Evolutionary conservation across 1,140 invertebrate species (phyloP), one percentile per base, ranked within the genome.

Genomic region (Melipona quadrifasciata): DNA sequence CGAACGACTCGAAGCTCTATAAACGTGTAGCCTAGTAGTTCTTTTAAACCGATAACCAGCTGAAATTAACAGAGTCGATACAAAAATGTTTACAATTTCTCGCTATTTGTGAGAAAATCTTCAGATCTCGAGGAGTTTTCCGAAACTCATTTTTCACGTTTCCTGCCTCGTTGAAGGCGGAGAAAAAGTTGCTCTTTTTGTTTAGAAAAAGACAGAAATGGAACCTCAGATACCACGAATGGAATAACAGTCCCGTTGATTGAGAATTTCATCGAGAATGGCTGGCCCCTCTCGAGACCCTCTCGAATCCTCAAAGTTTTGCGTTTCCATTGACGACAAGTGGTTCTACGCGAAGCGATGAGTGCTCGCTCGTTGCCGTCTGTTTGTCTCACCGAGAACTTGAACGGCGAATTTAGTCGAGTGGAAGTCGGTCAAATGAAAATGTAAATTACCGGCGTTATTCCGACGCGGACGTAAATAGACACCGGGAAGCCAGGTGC

Each of bases 401-500:
- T 85, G 84, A 39, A 82, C 71, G 71, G 27, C 14, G 39, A 89
- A 88, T 88, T 88, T 89, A 87, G 81, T 72, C 57, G 39, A 34
- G 39, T 65, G 34, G 31, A 89, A 86, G 77, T 88, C 80, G 87
- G 87, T 88, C 83, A 76, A 27, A 71, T 76, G 39, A 80, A 89
- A 83, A 87, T 72, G 68, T 51, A 55, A 34, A 70, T 89, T 89
- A 74, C 78, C 65, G 39, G 31, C 71, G 53, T 75, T 82, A 80
- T 78, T 82, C 58, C 16, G 39, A 47, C 39, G 31, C 19, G 39
- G 76, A 85, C 76, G 80, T 87, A 89, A 90, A 90, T 83, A 90
- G 80, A 82, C 39, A 34, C 67, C 57, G 70, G 80, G 84, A 89
- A 91, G 83, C 90, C 91, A 92, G 91, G 89, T 92, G 91, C 86